Evolutionary conservation across 2,797 vertebrate genomes (phyloP), one percentile per base, ranked within the genome.

Genomic region (Poeciliopsis turneri): DNA sequence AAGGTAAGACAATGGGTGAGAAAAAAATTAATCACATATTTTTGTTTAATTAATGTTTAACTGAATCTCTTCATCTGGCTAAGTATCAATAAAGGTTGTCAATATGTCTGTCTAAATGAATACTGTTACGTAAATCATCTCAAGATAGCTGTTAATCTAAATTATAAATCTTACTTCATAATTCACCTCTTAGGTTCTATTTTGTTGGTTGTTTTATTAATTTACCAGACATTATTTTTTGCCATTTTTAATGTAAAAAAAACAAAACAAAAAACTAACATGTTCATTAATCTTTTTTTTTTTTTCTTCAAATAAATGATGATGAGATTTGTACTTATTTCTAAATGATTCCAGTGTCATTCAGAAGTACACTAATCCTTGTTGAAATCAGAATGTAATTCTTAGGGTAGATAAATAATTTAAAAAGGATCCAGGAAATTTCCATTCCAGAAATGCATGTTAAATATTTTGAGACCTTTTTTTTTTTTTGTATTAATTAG

Each of bases 1-100:
- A 89, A 99, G 98, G 98, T 99, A 91, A 89, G 88, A 9, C 16
- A 0, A 76, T 2, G 57, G 0, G 13, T 5, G 30, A 9, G 30
- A 9, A 20, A 30, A 28, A 28, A 16, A 28, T 3, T 0, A 8
- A 8, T 20, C 18, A 66, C 33, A 69, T n/a, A 1, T 69, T 6
- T 41, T 15, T 30, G 23, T 43, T 69, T 43, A 25, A 41, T 43
- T 41, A 25, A 25, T 25, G 36, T 43, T 13, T 25, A 25, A 25
- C 23, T 25, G 12, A 69, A 69, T 39, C 11, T 69, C 39, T 69
- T 41, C 25, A n/a, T 1, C 12, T 2, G 39, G 20, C 23, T 43
- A 5, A 25, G 13, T 69, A 5, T 39, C 7, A 23, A 11, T 39
- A 23, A 68, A 41, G 33, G 16, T 36, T 3, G 49, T 12, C 64